Evolutionary conservation across 2,113 vertebrate species (phyloP).

Genomic region (Apistogramma diplotaenia): DNA sequence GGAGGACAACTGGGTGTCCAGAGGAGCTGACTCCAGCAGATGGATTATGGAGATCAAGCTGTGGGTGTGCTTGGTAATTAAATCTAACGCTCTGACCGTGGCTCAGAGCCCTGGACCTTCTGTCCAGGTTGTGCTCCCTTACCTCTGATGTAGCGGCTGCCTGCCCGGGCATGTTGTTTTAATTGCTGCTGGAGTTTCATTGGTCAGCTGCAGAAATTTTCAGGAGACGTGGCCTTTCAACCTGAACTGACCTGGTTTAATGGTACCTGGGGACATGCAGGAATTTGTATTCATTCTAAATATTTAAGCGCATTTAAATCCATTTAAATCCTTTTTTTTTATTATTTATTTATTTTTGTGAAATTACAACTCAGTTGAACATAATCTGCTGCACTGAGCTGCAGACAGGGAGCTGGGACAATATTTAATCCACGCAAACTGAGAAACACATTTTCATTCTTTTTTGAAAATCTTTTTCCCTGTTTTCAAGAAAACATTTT

Average conservation of each 20-base stretch:
- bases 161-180: constrained; percentile 31
- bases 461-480: neutral
- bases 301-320: neutral
- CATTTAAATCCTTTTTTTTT: neutral
- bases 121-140: constrained; percentile 50
- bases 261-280: neutral
- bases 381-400: neutral
- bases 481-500: neutral
- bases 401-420: neutral
- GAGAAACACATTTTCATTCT: neutral
- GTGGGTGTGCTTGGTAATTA: constrained; percentile 67
- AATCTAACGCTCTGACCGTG: constrained; percentile 56
- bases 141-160: constrained; percentile 23
- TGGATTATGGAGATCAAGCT: constrained; percentile 70
- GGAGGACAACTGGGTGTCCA: constrained; percentile 38
- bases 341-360: neutral
- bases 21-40: constrained; percentile 64
- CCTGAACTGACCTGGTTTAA: neutral
- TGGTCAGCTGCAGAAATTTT: constrained; percentile 15
- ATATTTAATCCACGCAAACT: neutral
- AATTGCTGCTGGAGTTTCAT: constrained; percentile 32
- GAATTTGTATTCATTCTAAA: neutral
- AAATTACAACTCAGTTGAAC: neutral
- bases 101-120: constrained; percentile 52
- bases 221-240: neutral